phyloP scores from a whole-genome alignment of 2,797 vertebrate genomes.

The Gymnothorax javanicus region DNA sequence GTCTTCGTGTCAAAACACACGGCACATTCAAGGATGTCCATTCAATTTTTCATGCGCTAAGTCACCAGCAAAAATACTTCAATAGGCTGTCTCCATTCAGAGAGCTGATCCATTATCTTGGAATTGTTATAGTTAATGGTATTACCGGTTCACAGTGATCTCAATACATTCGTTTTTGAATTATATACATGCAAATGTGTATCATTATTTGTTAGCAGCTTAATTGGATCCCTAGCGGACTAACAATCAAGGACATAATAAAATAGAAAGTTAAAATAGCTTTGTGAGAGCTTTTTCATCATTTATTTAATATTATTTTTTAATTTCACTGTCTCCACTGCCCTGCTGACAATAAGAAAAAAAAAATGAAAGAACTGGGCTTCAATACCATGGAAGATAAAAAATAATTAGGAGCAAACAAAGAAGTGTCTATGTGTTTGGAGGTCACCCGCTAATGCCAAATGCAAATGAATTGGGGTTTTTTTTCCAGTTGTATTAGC shows the following conservation, averaged over 20 bases:
- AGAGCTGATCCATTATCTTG: slow-evolving; percentile 14
- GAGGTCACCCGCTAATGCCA: no score
- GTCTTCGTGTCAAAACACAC: slow-evolving; percentile 52
- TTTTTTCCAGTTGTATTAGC: no score
- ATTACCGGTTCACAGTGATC: slow-evolving; percentile 19
- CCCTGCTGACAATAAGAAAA: slow-evolving; percentile 39
- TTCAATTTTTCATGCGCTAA: background rate
- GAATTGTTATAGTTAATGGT: slow-evolving; percentile 8
- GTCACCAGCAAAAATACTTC: slow-evolving; percentile 15
- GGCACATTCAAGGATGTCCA: slow-evolving; percentile 11
- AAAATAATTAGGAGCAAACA: slow-evolving; percentile 69
- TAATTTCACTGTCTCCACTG: slow-evolving; percentile 37
- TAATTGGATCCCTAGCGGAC: slow-evolving; percentile 45
- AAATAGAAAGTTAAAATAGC: slow-evolving; percentile 8
- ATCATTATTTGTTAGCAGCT: slow-evolving; percentile 37
- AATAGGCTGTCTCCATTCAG: slow-evolving; percentile 17
- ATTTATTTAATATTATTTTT: background rate
- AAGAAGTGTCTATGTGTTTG: slow-evolving; percentile 38
- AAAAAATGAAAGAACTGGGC: slow-evolving; percentile 44
- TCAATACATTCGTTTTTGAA: slow-evolving; percentile 36
- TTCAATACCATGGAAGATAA: slow-evolving; percentile 58
- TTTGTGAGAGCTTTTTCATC: slow-evolving; percentile 18
- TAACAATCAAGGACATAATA: slow-evolving; percentile 5
- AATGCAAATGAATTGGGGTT: no score
- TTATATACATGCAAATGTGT: slow-evolving; percentile 36